These are phyloP conservation scores for Paedocypris sp. DNA, from an alignment of 2,113 vertebrate species.

Conservation along the genomic window DNA sequence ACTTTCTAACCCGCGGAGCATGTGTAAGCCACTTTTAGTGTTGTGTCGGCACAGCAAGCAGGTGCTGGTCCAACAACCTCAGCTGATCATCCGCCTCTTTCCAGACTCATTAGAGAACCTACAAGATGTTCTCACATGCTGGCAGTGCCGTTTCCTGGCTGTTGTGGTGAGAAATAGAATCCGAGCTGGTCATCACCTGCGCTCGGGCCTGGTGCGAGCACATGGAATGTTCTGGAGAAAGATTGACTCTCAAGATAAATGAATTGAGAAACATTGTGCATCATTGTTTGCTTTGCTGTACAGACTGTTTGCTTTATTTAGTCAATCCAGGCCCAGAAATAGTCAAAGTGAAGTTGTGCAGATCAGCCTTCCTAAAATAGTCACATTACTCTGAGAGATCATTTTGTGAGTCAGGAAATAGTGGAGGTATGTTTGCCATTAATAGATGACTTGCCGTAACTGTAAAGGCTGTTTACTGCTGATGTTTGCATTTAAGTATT, in stretches of 20 bases:
- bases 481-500: too few species aligned
- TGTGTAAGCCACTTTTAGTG: constrained; percentile 43
- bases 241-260: neutral
- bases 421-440: constrained; percentile 13
- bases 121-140: constrained; percentile 5
- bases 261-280: constrained; percentile 1
- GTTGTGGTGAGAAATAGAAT: neutral
- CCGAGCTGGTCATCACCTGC: neutral
- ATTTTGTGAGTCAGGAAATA: constrained; percentile 8
- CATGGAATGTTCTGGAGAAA: constrained; percentile 14
- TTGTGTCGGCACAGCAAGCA: constrained; percentile 10
- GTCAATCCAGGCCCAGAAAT: constrained; percentile 18
- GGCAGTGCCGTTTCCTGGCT: neutral
- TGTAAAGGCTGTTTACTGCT: too few species aligned
- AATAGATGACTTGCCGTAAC: too few species aligned
- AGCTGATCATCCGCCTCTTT: constrained; percentile 39
- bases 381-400: constrained; percentile 24
- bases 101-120: constrained; percentile 5
- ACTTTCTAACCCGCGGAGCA: constrained; percentile 40
- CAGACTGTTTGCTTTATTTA: neutral
- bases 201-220: neutral
- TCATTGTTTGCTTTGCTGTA: constrained; percentile 5
- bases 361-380: constrained; percentile 26
- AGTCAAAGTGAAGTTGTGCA: constrained; percentile 16
- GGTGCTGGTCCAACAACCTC: constrained; percentile 35